phyloP scores from a whole-genome alignment of 1,140 invertebrate genomes.

The Trachymyrmex septentrionalis region DNA sequence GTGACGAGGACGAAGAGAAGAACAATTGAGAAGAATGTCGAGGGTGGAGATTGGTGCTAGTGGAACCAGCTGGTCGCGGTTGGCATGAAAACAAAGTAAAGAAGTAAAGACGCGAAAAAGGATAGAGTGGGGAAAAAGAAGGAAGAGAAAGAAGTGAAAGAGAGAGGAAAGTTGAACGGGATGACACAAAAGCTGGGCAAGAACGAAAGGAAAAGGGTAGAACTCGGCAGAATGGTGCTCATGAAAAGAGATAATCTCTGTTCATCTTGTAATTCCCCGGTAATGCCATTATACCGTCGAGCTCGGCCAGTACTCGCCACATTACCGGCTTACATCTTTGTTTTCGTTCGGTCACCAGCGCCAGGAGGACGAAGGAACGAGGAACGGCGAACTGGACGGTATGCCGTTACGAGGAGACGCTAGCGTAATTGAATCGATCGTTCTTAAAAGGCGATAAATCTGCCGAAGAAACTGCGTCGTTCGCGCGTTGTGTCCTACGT shows the following conservation, averaged over 20 bases:
- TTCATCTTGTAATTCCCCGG: slow-evolving; percentile 79
- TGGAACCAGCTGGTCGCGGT: background rate
- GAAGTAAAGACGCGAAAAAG: slow-evolving; percentile 24
- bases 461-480: slow-evolving; percentile 47
- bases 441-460: slow-evolving; percentile 75
- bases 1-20: background rate
- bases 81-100: slow-evolving; percentile 46
- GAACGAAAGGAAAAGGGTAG: slow-evolving; percentile 55
- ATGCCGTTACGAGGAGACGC: slow-evolving; percentile 36
- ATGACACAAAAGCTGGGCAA: slow-evolving; percentile 47
- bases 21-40: slow-evolving; percentile 16
- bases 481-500: slow-evolving; percentile 44
- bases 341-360: slow-evolving; percentile 67
- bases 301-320: slow-evolving; percentile 66
- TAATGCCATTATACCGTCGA: slow-evolving; percentile 76
- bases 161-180: slow-evolving; percentile 30
- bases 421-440: slow-evolving; percentile 74
- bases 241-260: slow-evolving; percentile 78
- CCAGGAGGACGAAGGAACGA: slow-evolving; percentile 8
- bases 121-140: background rate
- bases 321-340: slow-evolving; percentile 79
- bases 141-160: background rate
- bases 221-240: slow-evolving; percentile 44
- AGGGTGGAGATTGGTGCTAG: slow-evolving; percentile 39
- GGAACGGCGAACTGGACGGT: slow-evolving; percentile 31